phyloP scores from a whole-genome alignment of 2,888 invertebrate genomes.

The Orthosia incerta region DNA sequence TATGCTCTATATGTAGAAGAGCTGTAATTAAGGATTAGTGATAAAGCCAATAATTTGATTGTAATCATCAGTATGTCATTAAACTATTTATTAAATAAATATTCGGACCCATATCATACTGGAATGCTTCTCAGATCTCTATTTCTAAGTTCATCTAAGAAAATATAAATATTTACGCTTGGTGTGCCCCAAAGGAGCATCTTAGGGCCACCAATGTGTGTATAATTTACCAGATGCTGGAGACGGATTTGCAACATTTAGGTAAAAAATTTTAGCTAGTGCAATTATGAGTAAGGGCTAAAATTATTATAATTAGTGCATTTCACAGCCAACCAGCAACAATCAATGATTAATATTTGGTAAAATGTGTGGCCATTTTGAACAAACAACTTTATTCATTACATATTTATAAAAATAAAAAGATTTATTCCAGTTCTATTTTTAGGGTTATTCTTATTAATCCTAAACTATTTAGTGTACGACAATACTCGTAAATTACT shows the following conservation, averaged over 20 bases:
- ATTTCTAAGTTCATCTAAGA: neutral
- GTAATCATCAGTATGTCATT: neutral
- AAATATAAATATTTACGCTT: neutral
- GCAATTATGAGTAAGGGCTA: neutral
- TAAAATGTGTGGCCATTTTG: too few species aligned
- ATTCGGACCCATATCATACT: neutral
- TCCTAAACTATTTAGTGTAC: neutral
- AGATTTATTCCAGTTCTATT: too few species aligned
- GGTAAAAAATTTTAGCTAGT: too few species aligned
- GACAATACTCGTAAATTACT: slow-evolving; percentile 19
- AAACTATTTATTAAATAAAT: neutral
- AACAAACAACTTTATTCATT: too few species aligned
- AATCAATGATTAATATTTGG: too few species aligned
- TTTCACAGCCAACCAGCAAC: neutral
- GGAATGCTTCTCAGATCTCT: neutral
- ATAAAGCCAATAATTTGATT: neutral
- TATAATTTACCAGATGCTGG: too few species aligned
- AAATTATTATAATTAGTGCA: neutral
- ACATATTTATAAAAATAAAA: too few species aligned
- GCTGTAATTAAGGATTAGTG: neutral
- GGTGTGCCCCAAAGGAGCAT: neutral
- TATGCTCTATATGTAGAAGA: too few species aligned
- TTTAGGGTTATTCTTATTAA: too few species aligned
- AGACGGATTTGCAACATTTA: too few species aligned
- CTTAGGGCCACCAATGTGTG: neutral